Conservation (phyloP, 2,888 invertebrate species). For the Tyria jacobaeae region DNA sequence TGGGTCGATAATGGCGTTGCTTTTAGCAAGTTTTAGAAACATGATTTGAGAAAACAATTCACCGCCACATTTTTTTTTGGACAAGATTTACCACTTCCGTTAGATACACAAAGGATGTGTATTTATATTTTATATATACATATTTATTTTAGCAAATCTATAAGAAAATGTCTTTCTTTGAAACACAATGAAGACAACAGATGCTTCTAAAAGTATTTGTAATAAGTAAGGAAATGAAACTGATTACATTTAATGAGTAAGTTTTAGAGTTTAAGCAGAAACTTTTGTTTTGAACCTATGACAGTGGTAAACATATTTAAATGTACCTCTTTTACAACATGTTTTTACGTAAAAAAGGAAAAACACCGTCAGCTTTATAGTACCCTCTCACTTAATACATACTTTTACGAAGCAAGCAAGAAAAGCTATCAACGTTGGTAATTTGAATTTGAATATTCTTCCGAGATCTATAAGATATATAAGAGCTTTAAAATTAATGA, state of each 20-base stretch:
- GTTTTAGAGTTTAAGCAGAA: not conserved
- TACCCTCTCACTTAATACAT: not conserved
- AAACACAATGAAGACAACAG: not conserved
- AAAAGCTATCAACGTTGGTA: not conserved
- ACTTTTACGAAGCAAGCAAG: not conserved
- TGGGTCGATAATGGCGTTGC: slow-evolving; percentile 32
- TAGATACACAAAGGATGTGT: not conserved
- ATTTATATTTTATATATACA: not conserved
- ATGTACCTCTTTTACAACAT: too few species aligned
- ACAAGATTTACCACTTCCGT: slow-evolving; percentile 28
- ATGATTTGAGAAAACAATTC: slow-evolving; percentile 14
- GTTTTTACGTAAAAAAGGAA: too few species aligned
- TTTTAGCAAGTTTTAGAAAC: slow-evolving; percentile 42
- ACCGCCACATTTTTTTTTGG: slow-evolving; percentile 31
- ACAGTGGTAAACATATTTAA: not conserved
- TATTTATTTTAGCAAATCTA: not conserved
- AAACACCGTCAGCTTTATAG: not conserved
- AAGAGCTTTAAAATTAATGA: not conserved
- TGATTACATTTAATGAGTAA: not conserved
- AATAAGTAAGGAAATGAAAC: not conserved
- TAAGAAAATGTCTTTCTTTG: not conserved
- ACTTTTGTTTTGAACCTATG: not conserved
- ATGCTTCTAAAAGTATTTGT: not conserved
- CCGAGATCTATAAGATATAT: not conserved
- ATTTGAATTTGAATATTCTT: not conserved